Evolutionary conservation across 2,797 vertebrate genomes (phyloP).

Genomic region (Anguilla anguilla): DNA sequence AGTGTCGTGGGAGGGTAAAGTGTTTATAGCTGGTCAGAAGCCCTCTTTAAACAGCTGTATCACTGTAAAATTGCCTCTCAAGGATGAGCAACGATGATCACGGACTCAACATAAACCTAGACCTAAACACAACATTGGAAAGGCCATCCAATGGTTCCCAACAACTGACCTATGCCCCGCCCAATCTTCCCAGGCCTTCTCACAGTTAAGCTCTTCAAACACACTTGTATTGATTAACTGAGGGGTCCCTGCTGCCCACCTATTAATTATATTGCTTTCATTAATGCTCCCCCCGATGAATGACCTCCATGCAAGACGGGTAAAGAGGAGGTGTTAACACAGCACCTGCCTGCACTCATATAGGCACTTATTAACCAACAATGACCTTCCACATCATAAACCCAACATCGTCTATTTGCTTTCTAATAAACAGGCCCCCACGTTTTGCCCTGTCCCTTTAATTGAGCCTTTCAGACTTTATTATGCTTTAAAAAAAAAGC

Average conservation of each 20-base stretch:
- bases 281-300: constrained; percentile 76
- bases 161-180: constrained; percentile 31
- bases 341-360: constrained; percentile 81
- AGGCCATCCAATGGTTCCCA: constrained; percentile 31
- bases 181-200: constrained; percentile 30
- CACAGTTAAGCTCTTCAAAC: constrained; percentile 68
- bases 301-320: constrained; percentile 70
- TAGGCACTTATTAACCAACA: constrained; percentile 84
- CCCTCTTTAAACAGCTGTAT: background rate
- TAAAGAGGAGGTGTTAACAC: constrained; percentile 83
- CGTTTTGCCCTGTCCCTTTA: constrained; percentile 52
- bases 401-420: constrained; percentile 76
- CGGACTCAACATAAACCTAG: background rate
- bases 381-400: constrained; percentile 85
- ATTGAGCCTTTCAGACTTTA: constrained; percentile 68
- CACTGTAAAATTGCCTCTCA: constrained; percentile 22
- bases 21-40: background rate
- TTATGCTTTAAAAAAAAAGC: constrained; percentile 71
- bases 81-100: background rate
- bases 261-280: constrained; percentile 78
- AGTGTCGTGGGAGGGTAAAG: background rate
- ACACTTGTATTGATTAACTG: constrained; percentile 72
- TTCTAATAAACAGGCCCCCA: constrained; percentile 76
- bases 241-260: constrained; percentile 67
- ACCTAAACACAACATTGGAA: constrained; percentile 15